Evolutionary conservation across 2,888 invertebrate genomes (phyloP).

Genomic region (Aquatica leii): DNA sequence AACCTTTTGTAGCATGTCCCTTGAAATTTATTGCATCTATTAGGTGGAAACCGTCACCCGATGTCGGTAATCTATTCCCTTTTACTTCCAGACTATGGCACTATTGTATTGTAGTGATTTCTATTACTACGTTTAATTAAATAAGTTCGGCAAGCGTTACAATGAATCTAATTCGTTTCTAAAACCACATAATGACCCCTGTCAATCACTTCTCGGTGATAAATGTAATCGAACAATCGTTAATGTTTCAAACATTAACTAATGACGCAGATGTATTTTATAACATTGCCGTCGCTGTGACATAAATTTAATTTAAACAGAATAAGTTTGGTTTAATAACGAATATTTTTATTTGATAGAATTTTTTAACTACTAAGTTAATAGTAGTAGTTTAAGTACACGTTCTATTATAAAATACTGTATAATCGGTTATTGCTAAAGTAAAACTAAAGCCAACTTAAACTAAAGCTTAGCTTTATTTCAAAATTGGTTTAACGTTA

Average conservation of each 20-base stretch:
- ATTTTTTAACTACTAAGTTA: no score
- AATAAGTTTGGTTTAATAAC: no score
- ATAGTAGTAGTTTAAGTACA: no score
- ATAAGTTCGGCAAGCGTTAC: conserved; percentile 30
- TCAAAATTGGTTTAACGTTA: no score
- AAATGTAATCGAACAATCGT: conserved; percentile 13
- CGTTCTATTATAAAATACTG: no score
- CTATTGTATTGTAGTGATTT: conserved; percentile 27
- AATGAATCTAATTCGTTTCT: conserved; percentile 32
- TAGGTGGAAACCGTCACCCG: conserved; percentile 30
- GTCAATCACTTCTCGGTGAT: conserved; percentile 24
- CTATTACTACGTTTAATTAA: conserved; percentile 36
- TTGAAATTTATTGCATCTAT: conserved; percentile 31
- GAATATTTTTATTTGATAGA: no score
- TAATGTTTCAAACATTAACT: conserved; percentile 1
- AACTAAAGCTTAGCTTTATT: no score
- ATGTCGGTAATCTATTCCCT: conserved; percentile 29
- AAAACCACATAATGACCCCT: conserved; percentile 25
- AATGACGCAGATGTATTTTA: neutral
- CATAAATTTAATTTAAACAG: neutral
- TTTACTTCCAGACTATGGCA: conserved; percentile 1
- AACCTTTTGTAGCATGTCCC: conserved; percentile 15
- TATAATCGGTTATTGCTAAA: no score
- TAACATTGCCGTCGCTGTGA: neutral
- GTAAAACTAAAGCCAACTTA: no score